Evolutionary conservation across 2,797 vertebrate genomes (phyloP), one percentile per base, ranked within the genome.

Genomic region (Urocyon cinereoargenteus): DNA sequence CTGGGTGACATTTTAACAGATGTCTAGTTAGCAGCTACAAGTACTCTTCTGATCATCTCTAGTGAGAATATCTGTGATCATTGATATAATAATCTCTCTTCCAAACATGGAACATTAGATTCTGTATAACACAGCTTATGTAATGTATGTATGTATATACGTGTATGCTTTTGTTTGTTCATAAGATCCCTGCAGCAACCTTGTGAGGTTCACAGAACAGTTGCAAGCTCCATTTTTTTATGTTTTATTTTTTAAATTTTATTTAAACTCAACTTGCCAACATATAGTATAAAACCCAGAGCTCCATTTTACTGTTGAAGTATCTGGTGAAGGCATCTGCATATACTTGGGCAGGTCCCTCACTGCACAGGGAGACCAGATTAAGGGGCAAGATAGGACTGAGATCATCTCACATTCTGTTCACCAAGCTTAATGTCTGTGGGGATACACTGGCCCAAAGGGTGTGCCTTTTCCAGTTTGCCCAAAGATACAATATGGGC

Each of bases 11-110:
- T 87, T 95, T 61, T 12, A 94, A 51, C 62, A 94, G 68, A 90
- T 96, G 49, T 79, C 89, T 89, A 51, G 92, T 83, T 84, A 92
- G 81, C 51, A 94, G 83, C 36, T 36, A 12, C 5, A 81, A 72
- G 12, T 77, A 93, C 55, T 86, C 34, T 77, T 49, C 28, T 75
- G 26, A 95, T 55, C 18, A 34, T 90, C 59, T 49, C 64, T 92
- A 81, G 45, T 66, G 28, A 93, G 34, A 84, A 11, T 64, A 28
- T 84, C 62, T 90, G 70, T 64, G 72, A 90, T 70, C 70, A 19
- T 24, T 85, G 53, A 24, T 61, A 70, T 5, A 75, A 77, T 6
- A 66, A 45, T n/a, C n/a, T 82, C 6, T 72, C 72, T 92, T 81
- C 53, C 77, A 88, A 90, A 77, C 21, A 84, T 31, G 11, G 14